These are phyloP conservation scores for Trichomalopsis sarcophagae DNA, from an alignment of 1,140 invertebrate genomes.

Conservation along the genomic window DNA sequence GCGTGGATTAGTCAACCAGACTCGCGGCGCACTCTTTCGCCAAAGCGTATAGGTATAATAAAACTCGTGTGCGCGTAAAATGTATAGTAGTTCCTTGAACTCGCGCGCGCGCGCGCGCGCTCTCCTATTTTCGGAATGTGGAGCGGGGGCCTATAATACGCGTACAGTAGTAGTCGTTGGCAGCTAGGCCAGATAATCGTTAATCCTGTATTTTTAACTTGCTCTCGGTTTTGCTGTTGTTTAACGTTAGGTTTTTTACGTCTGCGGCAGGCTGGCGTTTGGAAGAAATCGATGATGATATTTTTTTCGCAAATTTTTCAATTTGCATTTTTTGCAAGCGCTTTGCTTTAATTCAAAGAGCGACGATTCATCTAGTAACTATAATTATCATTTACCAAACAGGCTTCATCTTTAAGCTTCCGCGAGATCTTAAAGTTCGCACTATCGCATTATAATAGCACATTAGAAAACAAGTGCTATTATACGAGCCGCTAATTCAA, in stretches of 20 bases:
- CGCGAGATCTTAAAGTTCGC: neutral
- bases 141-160: constrained; percentile 8
- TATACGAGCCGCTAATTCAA: neutral
- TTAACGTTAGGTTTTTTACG: neutral
- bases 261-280: neutral
- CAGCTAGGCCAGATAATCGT: neutral
- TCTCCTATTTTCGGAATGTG: constrained; percentile 46
- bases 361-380: neutral
- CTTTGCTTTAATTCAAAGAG: too few species aligned
- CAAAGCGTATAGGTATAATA: neutral
- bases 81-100: constrained; percentile 41
- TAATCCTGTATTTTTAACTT: constrained; percentile 34
- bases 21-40: neutral
- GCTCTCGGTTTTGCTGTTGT: neutral
- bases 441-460: neutral
- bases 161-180: neutral
- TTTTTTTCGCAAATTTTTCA: too few species aligned
- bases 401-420: neutral
- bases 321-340: too few species aligned
- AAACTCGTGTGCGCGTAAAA: neutral
- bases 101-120: constrained; percentile 4
- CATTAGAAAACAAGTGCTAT: neutral
- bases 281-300: too few species aligned
- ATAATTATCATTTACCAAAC: neutral
- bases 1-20: neutral